Conservation (phyloP, 2,113 vertebrate genomes). For the Cephalophus harveyi region DNA sequence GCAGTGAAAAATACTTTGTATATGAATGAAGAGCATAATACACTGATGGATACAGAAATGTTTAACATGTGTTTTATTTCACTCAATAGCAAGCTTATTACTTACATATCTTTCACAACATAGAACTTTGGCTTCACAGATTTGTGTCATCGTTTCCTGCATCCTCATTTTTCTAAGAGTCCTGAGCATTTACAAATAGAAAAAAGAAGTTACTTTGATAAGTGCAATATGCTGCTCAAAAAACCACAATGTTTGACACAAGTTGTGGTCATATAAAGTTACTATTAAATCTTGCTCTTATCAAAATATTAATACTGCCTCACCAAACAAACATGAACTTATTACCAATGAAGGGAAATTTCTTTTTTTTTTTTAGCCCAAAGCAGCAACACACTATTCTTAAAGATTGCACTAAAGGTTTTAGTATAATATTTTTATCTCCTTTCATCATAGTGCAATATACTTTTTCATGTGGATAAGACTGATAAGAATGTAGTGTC, state of each 20-base stretch:
- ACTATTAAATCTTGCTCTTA: conserved; percentile 54
- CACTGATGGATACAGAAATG: not conserved
- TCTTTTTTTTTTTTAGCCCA: not conserved
- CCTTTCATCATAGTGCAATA: not conserved
- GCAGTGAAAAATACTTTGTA: conserved; percentile 19
- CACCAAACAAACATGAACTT: not conserved
- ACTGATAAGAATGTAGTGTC: not conserved
- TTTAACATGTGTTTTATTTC: not conserved
- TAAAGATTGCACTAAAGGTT: not conserved
- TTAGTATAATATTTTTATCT: conserved; percentile 46
- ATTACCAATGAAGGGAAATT: not conserved
- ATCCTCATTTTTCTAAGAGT: conserved; percentile 8
- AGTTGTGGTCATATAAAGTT: conserved; percentile 51
- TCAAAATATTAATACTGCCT: conserved; percentile 47
- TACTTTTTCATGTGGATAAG: conserved; percentile 37
- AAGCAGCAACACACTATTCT: not conserved
- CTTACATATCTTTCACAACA: not conserved
- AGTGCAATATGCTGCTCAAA: conserved; percentile 12
- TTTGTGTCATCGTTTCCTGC: not conserved
- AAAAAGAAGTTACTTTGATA: conserved; percentile 36
- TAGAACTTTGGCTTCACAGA: not conserved
- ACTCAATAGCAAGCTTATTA: not conserved
- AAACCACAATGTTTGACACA: not conserved
- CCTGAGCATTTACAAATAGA: not conserved
- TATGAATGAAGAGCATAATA: conserved; percentile 12